Evolutionary conservation across 2,113 vertebrate species (phyloP).

Genomic region (Odocoileus virginianus): DNA sequence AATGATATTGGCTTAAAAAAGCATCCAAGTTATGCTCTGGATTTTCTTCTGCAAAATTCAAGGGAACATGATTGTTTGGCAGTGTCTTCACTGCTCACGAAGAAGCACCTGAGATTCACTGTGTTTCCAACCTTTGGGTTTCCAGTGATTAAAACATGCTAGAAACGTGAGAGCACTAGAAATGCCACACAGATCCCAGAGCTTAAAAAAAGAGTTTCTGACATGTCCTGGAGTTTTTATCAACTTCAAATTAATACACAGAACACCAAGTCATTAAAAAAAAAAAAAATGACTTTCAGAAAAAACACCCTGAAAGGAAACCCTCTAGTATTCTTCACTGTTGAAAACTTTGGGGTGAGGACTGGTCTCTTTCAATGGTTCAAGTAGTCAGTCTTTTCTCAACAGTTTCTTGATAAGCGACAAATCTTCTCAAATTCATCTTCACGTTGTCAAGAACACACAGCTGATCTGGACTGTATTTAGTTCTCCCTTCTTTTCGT

Average conservation of each 20-base stretch:
- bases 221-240: not conserved
- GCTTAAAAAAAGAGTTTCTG: not conserved
- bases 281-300: not conserved
- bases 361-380: conserved; percentile 43
- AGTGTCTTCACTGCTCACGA: not conserved
- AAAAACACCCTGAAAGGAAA: conserved; percentile 24
- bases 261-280: not conserved
- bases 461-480: conserved; percentile 89
- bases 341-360: not conserved
- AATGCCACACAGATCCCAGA: not conserved
- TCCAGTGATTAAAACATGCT: not conserved
- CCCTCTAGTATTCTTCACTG: not conserved
- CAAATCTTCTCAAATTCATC: conserved; percentile 94
- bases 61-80: not conserved
- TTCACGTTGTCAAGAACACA: conserved; percentile 96
- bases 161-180: not conserved
- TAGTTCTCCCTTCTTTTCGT: conserved; percentile 91
- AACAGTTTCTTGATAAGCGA: conserved; percentile 91
- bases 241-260: not conserved
- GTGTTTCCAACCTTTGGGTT: not conserved
- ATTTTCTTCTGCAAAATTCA: conserved; percentile 12
- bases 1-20: conserved; percentile 16
- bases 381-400: conserved; percentile 78
- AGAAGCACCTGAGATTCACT: not conserved
- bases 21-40: not conserved